These are phyloP conservation scores for Lepidocolaptes lacrymiger DNA, from an alignment of 2,797 vertebrate species.

Conservation along the genomic window DNA sequence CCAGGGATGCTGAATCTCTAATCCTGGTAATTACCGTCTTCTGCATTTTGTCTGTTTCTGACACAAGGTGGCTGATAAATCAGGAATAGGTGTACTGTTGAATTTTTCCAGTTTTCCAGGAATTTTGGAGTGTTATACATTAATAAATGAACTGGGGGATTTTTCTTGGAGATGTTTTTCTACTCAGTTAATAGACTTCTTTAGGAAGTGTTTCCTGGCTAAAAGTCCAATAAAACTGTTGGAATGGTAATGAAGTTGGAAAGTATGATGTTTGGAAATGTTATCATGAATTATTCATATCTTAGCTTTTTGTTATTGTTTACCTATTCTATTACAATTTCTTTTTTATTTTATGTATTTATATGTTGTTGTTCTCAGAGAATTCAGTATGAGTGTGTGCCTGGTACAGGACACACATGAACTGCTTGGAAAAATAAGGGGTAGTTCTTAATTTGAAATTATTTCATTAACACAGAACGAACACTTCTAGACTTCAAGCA, in stretches of 20 bases:
- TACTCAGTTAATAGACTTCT: background rate
- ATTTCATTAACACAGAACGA: background rate
- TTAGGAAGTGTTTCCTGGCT: background rate
- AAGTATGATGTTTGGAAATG: background rate
- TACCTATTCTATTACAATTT: background rate
- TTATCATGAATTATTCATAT: background rate
- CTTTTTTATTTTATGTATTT: background rate
- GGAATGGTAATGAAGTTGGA: background rate
- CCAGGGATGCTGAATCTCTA: background rate
- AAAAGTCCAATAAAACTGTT: background rate
- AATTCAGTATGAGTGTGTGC: fast-evolving
- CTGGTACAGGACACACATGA: background rate
- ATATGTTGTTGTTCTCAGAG: background rate
- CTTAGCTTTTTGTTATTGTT: background rate
- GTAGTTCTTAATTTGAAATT: background rate
- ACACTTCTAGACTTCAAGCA: background rate
- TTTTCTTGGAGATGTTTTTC: background rate
- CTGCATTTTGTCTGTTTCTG: background rate
- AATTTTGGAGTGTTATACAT: background rate
- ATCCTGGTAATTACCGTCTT: background rate
- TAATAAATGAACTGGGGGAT: background rate
- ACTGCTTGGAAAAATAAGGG: background rate
- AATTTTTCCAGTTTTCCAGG: background rate
- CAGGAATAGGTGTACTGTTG: background rate
- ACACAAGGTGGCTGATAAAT: background rate